These are phyloP conservation scores for Dromas ardeola DNA, from an alignment of 2,113 vertebrate genomes.

Conservation along the genomic window DNA sequence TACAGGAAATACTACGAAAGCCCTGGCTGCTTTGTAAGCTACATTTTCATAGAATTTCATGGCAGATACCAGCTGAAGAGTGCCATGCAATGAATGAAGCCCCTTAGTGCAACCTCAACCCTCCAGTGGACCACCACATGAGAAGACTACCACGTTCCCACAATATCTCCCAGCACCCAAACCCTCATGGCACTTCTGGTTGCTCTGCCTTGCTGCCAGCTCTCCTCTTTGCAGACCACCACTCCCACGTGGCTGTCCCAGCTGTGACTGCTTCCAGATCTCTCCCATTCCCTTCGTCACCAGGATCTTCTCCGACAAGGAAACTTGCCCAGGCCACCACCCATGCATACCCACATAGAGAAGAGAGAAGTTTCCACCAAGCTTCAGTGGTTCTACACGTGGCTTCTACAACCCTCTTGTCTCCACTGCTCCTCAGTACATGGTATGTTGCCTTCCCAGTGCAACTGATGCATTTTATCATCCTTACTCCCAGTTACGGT, in stretches of 20 bases:
- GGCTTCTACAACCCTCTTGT: not conserved
- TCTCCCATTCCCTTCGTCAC: not conserved
- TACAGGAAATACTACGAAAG: not conserved
- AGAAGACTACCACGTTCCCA: not conserved
- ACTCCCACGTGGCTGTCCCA: not conserved
- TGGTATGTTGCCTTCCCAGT: not conserved
- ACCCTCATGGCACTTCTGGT: not conserved
- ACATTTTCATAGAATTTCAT: not conserved
- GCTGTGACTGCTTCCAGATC: not conserved
- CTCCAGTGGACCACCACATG: not conserved
- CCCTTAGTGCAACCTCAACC: not conserved
- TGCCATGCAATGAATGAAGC: not conserved
- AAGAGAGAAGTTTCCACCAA: not conserved
- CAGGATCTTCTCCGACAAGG: not conserved
- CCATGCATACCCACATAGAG: not conserved
- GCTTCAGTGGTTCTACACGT: not conserved
- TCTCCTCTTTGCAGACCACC: not conserved
- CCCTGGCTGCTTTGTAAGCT: not conserved
- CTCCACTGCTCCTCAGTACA: not conserved
- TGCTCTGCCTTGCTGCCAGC: not conserved
- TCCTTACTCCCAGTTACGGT: not conserved
- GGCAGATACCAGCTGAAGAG: not conserved
- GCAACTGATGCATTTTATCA: not conserved
- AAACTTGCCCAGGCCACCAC: not conserved
- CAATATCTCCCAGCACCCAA: not conserved